Conservation (phyloP, 2,797 vertebrate species). For the Rhyacichthys aspro region DNA sequence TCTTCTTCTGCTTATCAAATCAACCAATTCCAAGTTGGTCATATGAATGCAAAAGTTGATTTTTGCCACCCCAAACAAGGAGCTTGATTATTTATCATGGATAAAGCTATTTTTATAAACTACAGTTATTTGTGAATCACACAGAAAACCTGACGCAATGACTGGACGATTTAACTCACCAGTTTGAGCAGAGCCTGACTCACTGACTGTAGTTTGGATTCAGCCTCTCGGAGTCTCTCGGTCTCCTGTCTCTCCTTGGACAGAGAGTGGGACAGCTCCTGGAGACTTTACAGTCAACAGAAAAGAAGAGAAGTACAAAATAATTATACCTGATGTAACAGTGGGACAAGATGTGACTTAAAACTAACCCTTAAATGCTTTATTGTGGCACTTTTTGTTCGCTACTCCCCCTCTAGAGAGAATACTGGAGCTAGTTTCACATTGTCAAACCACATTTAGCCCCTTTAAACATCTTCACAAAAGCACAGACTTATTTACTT, state of each 20-base stretch:
- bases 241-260: conserved; percentile 69
- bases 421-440: no score
- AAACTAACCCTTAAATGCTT: no score
- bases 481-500: conserved; percentile 64
- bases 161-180: conserved; percentile 49
- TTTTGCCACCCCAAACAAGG: no score
- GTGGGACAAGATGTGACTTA: background rate
- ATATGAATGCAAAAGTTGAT: no score
- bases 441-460: conserved; percentile 61
- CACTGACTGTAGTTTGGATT: conserved; percentile 64
- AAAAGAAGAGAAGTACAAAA: conserved; percentile 1
- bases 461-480: background rate
- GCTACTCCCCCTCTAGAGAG: no score
- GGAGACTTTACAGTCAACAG: background rate
- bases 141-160: background rate
- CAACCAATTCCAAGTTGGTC: no score
- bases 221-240: conserved; percentile 76
- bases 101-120: no score
- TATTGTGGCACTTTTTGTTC: no score
- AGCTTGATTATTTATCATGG: background rate
- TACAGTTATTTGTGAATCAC: no score
- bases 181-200: conserved; percentile 62
- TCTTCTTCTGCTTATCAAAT: no score
- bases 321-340: background rate
- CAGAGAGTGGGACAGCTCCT: background rate